Evolutionary conservation across 2,797 vertebrate species (phyloP).

Genomic region (Onychomys torridus): DNA sequence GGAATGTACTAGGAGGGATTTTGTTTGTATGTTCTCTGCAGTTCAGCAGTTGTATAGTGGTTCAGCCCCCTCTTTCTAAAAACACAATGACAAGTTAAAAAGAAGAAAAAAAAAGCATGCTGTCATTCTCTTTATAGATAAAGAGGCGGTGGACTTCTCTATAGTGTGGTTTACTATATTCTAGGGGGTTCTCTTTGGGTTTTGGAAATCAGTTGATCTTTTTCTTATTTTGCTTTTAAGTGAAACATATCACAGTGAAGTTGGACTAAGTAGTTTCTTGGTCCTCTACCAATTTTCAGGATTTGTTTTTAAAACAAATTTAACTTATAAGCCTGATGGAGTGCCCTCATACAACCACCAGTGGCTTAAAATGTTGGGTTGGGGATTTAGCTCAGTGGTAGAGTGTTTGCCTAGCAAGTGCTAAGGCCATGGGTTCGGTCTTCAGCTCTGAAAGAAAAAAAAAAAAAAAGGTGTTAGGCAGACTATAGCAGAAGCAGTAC

Average conservation of each 20-base stretch:
- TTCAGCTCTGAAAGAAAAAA: too few species aligned
- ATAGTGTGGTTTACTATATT: not conserved
- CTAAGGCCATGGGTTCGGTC: too few species aligned
- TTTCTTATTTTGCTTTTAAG: conserved; percentile 2
- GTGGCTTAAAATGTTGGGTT: not conserved
- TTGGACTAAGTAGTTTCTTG: not conserved
- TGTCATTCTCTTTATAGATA: not conserved
- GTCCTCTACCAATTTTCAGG: not conserved
- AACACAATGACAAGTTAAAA: not conserved
- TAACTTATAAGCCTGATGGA: not conserved
- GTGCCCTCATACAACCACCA: not conserved
- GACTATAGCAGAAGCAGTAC: not conserved
- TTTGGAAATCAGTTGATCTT: not conserved
- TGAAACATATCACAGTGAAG: not conserved
- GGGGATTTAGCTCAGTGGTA: too few species aligned
- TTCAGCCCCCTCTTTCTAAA: not conserved
- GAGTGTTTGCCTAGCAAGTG: too few species aligned
- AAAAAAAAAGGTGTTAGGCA: not conserved
- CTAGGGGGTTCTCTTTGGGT: not conserved
- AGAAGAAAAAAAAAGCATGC: not conserved
- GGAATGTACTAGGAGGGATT: conserved; percentile 58
- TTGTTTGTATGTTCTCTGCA: not conserved
- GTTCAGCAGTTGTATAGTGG: not conserved
- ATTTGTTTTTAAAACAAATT: conserved; percentile 19
- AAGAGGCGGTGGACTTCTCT: not conserved